Evolutionary conservation across 2,797 vertebrate genomes (phyloP).

Genomic region (Tapera naevia): DNA sequence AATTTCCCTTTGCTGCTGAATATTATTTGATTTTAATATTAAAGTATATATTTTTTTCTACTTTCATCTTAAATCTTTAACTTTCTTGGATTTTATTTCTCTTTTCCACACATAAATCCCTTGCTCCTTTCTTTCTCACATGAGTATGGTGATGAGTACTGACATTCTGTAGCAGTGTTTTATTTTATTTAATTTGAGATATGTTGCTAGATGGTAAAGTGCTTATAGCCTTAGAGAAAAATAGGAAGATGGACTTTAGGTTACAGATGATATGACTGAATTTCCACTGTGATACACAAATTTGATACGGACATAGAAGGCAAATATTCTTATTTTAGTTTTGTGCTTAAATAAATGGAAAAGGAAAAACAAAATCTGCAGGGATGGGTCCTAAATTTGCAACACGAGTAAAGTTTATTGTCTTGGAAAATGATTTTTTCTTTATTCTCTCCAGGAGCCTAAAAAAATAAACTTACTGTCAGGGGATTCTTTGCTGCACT

Average conservation of each 20-base stretch:
- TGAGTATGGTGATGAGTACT: background rate
- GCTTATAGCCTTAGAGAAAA: background rate
- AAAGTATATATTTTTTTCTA: background rate
- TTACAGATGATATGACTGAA: background rate
- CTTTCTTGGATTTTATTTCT: background rate
- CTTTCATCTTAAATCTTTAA: background rate
- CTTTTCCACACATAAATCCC: background rate
- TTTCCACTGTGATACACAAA: background rate
- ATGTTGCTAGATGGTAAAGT: background rate
- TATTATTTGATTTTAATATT: background rate
- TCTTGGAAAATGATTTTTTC: background rate
- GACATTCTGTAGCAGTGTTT: background rate
- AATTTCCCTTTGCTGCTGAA: background rate
- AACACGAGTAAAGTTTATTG: background rate
- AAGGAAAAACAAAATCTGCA: background rate
- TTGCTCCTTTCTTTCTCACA: background rate
- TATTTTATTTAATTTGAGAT: background rate
- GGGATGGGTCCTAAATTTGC: background rate
- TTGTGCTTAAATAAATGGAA: conserved; percentile 1
- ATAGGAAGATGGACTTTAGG: background rate
- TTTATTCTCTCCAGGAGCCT: background rate
- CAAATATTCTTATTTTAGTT: background rate
- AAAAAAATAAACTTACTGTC: background rate
- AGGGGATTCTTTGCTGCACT: background rate
- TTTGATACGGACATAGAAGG: background rate